phyloP scores from a whole-genome alignment of 2,888 invertebrate genomes.

The Tiliacea citrago region DNA sequence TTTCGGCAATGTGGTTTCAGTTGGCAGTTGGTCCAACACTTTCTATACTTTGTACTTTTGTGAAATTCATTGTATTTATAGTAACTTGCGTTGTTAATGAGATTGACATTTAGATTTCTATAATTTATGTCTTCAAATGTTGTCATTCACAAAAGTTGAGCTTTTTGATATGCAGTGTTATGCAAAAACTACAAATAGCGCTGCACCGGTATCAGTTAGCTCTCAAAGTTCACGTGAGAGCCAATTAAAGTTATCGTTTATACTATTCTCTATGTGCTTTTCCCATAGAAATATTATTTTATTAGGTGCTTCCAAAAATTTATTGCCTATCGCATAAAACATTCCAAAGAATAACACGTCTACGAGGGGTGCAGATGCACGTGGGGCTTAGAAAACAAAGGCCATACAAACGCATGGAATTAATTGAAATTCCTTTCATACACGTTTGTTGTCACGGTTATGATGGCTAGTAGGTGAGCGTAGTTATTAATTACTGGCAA shows the following conservation, averaged over 20 bases:
- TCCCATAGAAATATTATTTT: conserved; percentile 64
- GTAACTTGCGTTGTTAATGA: not conserved
- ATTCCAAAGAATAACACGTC: conserved; percentile 39
- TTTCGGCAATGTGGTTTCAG: conserved; percentile 34
- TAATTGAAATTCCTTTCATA: conserved; percentile 55
- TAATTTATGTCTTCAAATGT: not conserved
- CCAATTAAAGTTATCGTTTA: conserved; percentile 14
- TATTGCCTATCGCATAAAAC: conserved; percentile 58
- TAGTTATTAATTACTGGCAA: not conserved
- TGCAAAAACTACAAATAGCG: not conserved
- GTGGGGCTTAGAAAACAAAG: conserved; percentile 55
- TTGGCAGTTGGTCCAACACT: conserved; percentile 24
- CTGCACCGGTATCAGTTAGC: not conserved
- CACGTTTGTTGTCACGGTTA: conserved; percentile 40
- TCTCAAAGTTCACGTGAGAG: not conserved
- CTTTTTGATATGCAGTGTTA: not conserved
- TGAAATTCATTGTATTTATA: conserved; percentile 12
- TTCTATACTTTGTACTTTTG: not conserved
- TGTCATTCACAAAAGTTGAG: not conserved
- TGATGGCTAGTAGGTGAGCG: conserved; percentile 3
- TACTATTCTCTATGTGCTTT: conserved; percentile 51
- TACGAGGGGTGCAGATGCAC: conserved; percentile 54
- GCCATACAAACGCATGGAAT: conserved; percentile 27
- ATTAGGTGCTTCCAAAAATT: conserved; percentile 53
- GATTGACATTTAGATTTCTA: not conserved